A percentile compares a stretch with the other conserved stretches of the same genome.
phyloP scores from a whole-genome alignment of 2,113 vertebrate species.

The Pygathrix nemaeus region DNA sequence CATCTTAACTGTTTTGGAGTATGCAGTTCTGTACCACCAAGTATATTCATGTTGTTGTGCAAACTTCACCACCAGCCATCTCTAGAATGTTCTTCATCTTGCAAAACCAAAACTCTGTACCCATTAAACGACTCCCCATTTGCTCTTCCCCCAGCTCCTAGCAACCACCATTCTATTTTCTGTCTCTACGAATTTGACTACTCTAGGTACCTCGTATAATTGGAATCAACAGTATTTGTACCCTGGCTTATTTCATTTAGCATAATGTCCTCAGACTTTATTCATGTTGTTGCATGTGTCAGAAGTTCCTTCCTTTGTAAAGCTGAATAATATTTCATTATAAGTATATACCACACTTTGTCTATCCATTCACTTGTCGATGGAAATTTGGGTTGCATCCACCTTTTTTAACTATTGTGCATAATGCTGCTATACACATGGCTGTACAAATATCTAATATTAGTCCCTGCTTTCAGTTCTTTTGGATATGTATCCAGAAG shows the following conservation, averaged over 20 bases:
- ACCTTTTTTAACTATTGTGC: too few species aligned
- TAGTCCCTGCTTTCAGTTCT: not conserved
- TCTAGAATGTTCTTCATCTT: not conserved
- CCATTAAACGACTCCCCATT: not conserved
- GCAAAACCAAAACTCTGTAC: not conserved
- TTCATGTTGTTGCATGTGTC: not conserved
- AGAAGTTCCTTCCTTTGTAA: not conserved
- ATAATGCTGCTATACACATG: not conserved
- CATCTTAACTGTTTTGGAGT: not conserved
- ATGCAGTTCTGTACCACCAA: not conserved
- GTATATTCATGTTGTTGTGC: rapidly evolving
- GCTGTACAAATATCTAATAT: not conserved
- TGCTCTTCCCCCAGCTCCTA: too few species aligned
- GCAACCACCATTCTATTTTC: rapidly evolving
- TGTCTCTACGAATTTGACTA: not conserved
- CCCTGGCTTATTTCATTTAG: not conserved
- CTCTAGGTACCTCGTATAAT: rapidly evolving
- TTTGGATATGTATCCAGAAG: not conserved
- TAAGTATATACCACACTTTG: rapidly evolving
- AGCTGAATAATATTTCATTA: not conserved
- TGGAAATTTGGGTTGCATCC: not conserved
- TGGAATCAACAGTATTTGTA: not conserved
- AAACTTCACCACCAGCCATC: not conserved
- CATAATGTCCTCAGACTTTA: not conserved
- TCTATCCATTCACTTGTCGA: rapidly evolving